Evolutionary conservation across 2,113 vertebrate genomes (phyloP).

Genomic region (Dipodomys spectabilis): DNA sequence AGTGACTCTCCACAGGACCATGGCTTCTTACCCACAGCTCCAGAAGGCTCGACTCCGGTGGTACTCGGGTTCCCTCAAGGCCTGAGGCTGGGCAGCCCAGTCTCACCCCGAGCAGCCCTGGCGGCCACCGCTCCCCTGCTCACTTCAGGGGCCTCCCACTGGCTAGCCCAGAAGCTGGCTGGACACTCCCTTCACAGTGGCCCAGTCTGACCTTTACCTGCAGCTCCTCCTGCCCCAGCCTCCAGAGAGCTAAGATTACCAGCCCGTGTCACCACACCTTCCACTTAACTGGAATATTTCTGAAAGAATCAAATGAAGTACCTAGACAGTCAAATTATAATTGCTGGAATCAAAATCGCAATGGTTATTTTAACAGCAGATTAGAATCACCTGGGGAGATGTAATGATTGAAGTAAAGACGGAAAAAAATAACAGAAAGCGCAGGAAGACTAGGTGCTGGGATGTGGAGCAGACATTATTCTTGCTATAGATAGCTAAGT

Average conservation of each 20-base stretch:
- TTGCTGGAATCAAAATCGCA: neutral
- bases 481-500: fast-evolving
- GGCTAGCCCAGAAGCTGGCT: neutral
- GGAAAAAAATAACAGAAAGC: neutral
- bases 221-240: no score
- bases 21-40: neutral
- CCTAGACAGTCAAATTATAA: conserved; percentile 7
- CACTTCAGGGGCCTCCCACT: neutral
- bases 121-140: neutral
- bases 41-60: neutral
- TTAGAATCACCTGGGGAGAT: neutral
- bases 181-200: no score
- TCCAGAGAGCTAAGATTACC: no score
- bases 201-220: no score
- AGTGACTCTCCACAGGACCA: neutral
- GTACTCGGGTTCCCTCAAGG: neutral
- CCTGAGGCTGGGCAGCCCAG: no score
- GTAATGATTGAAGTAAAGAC: neutral
- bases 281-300: neutral
- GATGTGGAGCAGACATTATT: no score
- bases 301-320: neutral
- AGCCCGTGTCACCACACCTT: no score
- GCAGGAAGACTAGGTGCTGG: fast-evolving
- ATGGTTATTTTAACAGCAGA: neutral
- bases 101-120: no score